A percentile compares a stretch with the other conserved stretches of the same genome.
Evolutionary conservation across 2,888 invertebrate species (phyloP).

Genomic region (Sarcophaga rosellei): DNA sequence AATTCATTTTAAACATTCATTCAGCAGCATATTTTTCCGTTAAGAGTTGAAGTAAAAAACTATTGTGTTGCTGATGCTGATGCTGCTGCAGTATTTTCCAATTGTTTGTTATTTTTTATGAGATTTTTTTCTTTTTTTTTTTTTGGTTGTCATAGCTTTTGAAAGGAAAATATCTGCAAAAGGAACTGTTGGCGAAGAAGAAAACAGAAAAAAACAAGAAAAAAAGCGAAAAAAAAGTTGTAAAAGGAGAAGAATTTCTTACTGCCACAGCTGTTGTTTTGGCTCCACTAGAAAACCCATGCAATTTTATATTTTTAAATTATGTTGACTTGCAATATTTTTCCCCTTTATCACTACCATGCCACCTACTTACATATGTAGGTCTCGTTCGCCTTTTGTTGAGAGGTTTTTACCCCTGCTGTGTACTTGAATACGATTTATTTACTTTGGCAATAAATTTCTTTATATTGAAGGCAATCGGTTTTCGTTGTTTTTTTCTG

Average conservation of each 20-base stretch:
- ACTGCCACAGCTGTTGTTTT: conserved; percentile 55
- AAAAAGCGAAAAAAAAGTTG: neutral
- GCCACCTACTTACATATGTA: too few relatives aligned
- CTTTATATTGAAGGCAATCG: neutral
- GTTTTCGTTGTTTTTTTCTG: neutral
- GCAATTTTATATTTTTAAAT: conserved; percentile 33
- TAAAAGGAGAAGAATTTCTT: neutral
- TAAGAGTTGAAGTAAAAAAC: conserved; percentile 50
- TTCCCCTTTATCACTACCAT: neutral
- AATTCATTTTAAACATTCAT: conserved; percentile 20
- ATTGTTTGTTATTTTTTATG: conserved; percentile 28
- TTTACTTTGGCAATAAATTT: neutral
- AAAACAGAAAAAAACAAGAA: neutral
- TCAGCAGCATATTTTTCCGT: conserved; percentile 31
- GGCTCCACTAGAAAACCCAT: conserved; percentile 2
- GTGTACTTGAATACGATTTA: neutral
- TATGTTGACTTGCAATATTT: conserved; percentile 50
- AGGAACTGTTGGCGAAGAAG: too few relatives aligned
- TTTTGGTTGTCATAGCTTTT: too few relatives aligned
- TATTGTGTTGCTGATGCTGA: neutral
- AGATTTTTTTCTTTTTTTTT: too few relatives aligned
- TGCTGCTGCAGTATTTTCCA: conserved; percentile 5
- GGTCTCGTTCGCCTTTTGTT: neutral
- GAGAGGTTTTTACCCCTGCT: neutral
- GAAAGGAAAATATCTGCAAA: too few relatives aligned